Base-by-base conservation (phyloP, 2,888 invertebrate genomes). In the Chirona hameri region DNA sequence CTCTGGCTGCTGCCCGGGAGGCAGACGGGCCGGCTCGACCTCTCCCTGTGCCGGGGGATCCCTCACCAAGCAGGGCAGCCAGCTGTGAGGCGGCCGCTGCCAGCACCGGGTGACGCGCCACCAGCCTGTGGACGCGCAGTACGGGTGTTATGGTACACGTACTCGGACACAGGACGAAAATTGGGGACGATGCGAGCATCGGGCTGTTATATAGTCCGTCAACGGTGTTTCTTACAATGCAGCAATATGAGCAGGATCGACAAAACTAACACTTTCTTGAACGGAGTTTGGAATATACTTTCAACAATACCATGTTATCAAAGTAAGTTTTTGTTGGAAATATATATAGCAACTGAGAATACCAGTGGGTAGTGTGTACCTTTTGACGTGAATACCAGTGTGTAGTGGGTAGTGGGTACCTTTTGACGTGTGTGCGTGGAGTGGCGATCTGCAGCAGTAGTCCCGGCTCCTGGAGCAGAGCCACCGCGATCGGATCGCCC, bases 381-480 rank as follows among this genome's bases (percentile, higher is more conserved):
- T 89, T 85, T 91, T 89, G 86, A 93, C 91, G 18, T 92, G 92
- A n/a, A n/a, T n/a, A n/a, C n/a, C n/a, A 39, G 39, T 39, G 39
- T 39, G 39, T 7, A 39, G 39, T n/a, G n/a, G n/a, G n/a, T n/a
- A n/a, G 39, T 7, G 39, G 39, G 85, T 86, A 90, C 90, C 88
- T 89, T 85, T 91, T 89, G 86, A 93, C 91, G 18, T 92, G 92
- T 84, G 91, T 52, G 12, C 52, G 91, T 0, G 91, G 89, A 86
- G 93, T 93, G 0, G 92, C 91, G 83, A 94, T 89, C 24, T 93
- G 92, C 0, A 92, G 91, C 85, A 95, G 89, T n/a, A 95, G 88
- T 86, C 94, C 93, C 29, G 93, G 92, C 87, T 94, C 94, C 86
- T 93, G 93, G 24, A 95, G 89, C 85, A 94, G 92, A 0, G 94